These are phyloP conservation scores for Lucilia cuprina DNA, from an alignment of 1,140 invertebrate species.

Conservation along the genomic window DNA sequence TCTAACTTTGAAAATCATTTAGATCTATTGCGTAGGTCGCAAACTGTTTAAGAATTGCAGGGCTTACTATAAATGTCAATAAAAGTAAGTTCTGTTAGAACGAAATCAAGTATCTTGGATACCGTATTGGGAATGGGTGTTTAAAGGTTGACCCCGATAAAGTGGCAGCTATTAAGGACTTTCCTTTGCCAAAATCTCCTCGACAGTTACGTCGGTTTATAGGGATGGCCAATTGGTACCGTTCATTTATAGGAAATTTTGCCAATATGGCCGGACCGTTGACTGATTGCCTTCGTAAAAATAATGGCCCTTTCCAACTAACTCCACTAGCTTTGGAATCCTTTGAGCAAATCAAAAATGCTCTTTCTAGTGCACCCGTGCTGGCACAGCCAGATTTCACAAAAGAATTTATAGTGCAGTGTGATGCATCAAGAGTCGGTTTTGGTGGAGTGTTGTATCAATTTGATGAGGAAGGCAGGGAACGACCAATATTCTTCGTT, in stretches of 20 bases:
- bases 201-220: too few relatives aligned
- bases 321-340: conserved; percentile 44
- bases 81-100: not conserved
- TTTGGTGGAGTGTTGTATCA: too few relatives aligned
- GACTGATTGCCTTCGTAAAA: conserved; percentile 12
- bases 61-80: not conserved
- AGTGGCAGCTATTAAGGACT: too few relatives aligned
- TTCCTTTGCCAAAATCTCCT: too few relatives aligned
- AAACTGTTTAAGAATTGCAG: not conserved
- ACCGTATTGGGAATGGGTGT: too few relatives aligned
- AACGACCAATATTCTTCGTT: conserved; percentile 54
- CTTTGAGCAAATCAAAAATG: conserved; percentile 49
- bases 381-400: conserved; percentile 49
- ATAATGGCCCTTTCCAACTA: conserved; percentile 40
- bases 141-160: too few relatives aligned
- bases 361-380: conserved; percentile 50
- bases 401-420: too few relatives aligned
- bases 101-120: too few relatives aligned
- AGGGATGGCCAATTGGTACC: conserved; percentile 53
- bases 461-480: conserved; percentile 40
- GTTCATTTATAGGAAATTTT: conserved; percentile 53
- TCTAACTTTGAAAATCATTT: conserved; percentile 48
- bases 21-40: not conserved
- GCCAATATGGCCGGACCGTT: conserved; percentile 40
- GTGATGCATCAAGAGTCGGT: too few relatives aligned